A percentile compares a stretch with the other conserved stretches of the same genome.
These are phyloP conservation scores for Macrostomum cliftonense DNA, from an alignment of 2,888 invertebrate species.

Conservation along the genomic window DNA sequence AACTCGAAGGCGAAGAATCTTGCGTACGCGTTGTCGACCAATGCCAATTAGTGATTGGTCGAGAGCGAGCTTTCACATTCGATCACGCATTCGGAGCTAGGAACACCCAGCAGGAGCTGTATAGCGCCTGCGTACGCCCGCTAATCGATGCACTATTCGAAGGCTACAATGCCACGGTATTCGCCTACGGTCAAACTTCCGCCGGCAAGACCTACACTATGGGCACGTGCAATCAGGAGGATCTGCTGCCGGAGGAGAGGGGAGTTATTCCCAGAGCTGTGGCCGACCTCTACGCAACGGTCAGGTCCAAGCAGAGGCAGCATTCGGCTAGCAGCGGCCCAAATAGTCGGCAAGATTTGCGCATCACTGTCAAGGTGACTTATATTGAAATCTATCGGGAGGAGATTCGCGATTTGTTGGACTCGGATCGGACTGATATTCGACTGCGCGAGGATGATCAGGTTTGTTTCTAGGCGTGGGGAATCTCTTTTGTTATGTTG, in stretches of 20 bases:
- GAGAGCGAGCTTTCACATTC: slow-evolving; percentile 50
- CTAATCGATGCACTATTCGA: slow-evolving; percentile 35
- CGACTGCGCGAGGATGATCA: slow-evolving; percentile 33
- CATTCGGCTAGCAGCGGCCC: slow-evolving; percentile 1
- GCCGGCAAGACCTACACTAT: slow-evolving; percentile 80
- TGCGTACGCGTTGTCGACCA: slow-evolving; percentile 26
- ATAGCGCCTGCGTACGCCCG: slow-evolving; percentile 27
- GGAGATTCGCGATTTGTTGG: slow-evolving; percentile 33
- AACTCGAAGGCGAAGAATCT: slow-evolving; percentile 27
- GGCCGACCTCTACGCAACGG: slow-evolving; percentile 48
- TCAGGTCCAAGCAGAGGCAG: slow-evolving; percentile 11
- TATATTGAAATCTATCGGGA: slow-evolving; percentile 38
- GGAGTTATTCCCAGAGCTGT: slow-evolving; percentile 76
- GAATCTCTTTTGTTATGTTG: too few relatives aligned
- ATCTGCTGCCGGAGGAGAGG: slow-evolving; percentile 32
- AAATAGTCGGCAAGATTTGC: neutral
- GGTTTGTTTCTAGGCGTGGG: too few relatives aligned
- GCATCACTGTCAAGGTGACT: slow-evolving; percentile 24
- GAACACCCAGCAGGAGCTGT: slow-evolving; percentile 26
- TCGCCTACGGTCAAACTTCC: slow-evolving; percentile 79
- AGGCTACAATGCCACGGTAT: slow-evolving; percentile 78
- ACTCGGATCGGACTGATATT: slow-evolving; percentile 28
- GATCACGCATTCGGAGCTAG: slow-evolving; percentile 2
- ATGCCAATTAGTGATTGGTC: slow-evolving; percentile 45
- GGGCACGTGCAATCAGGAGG: slow-evolving; percentile 44